A percentile compares a stretch with the other conserved stretches of the same genome.
Evolutionary conservation across 2,797 vertebrate species (phyloP).

Genomic region (Helostoma temminkii): DNA sequence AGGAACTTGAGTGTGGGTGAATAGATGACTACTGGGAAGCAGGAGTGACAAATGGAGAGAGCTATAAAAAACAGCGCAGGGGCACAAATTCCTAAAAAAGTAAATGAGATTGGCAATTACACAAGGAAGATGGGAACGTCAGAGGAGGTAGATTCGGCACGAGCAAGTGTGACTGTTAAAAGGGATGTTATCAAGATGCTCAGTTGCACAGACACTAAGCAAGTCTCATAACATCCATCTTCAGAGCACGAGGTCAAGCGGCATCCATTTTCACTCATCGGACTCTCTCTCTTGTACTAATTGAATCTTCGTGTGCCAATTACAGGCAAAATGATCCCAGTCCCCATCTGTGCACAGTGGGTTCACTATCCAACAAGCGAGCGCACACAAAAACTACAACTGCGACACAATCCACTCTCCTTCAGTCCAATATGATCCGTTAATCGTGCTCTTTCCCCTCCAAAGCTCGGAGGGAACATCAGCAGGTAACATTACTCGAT

Average conservation of each 20-base stretch:
- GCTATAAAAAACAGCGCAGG: conserved; percentile 14
- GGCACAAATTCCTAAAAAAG: neutral
- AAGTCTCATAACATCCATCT: conserved; percentile 50
- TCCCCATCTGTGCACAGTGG: conserved; percentile 45
- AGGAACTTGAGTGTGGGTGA: conserved; percentile 18
- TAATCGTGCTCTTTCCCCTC: conserved; percentile 4
- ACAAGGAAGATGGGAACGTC: conserved; percentile 7
- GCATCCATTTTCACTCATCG: conserved; percentile 63
- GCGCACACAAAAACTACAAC: conserved; percentile 3
- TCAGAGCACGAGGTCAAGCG: conserved; percentile 45
- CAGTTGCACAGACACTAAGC: conserved; percentile 1
- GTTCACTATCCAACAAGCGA: conserved; percentile 23
- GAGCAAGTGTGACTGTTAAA: conserved; percentile 13
- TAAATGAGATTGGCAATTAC: conserved; percentile 22
- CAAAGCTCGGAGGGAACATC: conserved; percentile 15
- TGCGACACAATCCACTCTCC: conserved; percentile 7
- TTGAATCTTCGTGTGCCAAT: conserved; percentile 64
- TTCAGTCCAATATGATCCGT: conserved; percentile 20
- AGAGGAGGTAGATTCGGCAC: neutral
- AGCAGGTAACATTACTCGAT: conserved; percentile 27
- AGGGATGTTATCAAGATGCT: conserved; percentile 14
- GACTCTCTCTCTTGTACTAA: conserved; percentile 48
- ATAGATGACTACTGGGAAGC: conserved; percentile 3
- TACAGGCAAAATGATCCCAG: conserved; percentile 53
- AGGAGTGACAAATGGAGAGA: conserved; percentile 6